Evolutionary conservation across 2,113 vertebrate genomes (phyloP), one percentile per base, ranked within the genome.

Genomic region (Columba janthina): DNA sequence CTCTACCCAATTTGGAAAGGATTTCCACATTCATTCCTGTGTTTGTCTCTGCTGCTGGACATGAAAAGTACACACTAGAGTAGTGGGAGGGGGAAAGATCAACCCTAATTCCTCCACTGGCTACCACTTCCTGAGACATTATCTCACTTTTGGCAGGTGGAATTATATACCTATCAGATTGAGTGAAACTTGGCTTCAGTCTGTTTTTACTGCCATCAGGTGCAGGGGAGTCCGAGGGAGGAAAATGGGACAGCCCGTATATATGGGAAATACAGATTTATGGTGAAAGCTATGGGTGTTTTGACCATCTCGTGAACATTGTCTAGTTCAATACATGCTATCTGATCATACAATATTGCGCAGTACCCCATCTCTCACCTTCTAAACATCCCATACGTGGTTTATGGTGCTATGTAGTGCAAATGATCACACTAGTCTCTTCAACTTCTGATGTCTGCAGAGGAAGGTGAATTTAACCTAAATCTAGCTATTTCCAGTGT

Each of bases 261-360:
- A 16, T 25, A 18, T 26, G 18, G 19, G 17, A 75, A 53, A 7
- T 7, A n/a, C 4, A n/a, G 34, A 64, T 53, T 71, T 46, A 53
- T 10, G 29, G 17, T 31, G 38, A 46, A 72, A 60, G 17, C 25
- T 34, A 5, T 19, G 19, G 16, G 24, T 6, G 8, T 64, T 56
- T 87, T 62, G 42, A 16, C 18, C 31, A 50, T 32, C 22, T 44
- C 11, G 11, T 44, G 28, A 61, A 22, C 5, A 9, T 34, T 48
- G n/a, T 8, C 12, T 84, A 11, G 6, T 51, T 80, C n/a, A 61
- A 16, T 15, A 75, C 14, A 16, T 9, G 26, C 25, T 22, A 9
- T 62, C 26, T 34, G 46, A 42, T 36, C 5, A 16, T 54, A 32
- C 6, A 5, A 28, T 32, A 46, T 5, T 25, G 22, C 0, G 0